These are phyloP conservation scores for Lemur catta DNA, from an alignment of 2,797 vertebrate genomes.

Conservation along the genomic window DNA sequence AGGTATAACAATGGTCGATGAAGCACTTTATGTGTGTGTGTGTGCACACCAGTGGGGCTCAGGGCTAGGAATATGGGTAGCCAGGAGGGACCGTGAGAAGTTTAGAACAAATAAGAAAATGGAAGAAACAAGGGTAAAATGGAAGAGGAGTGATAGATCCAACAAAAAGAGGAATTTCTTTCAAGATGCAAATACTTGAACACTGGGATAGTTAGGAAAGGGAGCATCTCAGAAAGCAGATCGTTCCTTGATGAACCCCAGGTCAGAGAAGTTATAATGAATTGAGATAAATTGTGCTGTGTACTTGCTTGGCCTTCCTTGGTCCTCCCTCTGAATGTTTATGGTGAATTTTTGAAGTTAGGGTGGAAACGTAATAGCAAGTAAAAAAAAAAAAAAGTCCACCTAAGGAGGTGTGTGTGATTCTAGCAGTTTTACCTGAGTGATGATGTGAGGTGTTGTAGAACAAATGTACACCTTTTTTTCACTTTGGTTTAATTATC, in stretches of 20 bases:
- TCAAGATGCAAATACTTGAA: neutral
- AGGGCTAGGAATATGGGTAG: neutral
- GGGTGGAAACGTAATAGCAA: neutral
- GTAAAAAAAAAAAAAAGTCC: too few species aligned
- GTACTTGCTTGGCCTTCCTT: neutral
- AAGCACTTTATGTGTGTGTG: neutral
- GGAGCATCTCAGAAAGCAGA: neutral
- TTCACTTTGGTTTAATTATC: neutral
- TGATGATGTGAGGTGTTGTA: neutral
- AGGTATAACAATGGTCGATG: neutral
- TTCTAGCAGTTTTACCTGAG: neutral
- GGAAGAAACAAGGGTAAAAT: neutral
- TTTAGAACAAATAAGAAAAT: neutral
- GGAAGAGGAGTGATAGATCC: neutral
- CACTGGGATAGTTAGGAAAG: neutral
- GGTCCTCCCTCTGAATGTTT: neutral
- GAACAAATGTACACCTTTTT: neutral
- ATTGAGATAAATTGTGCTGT: neutral
- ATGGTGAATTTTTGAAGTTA: neutral
- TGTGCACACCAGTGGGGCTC: accelerated
- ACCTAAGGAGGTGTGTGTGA: neutral
- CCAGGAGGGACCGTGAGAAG: neutral
- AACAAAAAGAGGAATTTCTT: neutral
- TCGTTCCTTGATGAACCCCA: neutral
- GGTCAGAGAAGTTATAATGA: neutral